Base-by-base conservation (phyloP, 2,113 vertebrate species). In the Hemicordylus capensis region DNA sequence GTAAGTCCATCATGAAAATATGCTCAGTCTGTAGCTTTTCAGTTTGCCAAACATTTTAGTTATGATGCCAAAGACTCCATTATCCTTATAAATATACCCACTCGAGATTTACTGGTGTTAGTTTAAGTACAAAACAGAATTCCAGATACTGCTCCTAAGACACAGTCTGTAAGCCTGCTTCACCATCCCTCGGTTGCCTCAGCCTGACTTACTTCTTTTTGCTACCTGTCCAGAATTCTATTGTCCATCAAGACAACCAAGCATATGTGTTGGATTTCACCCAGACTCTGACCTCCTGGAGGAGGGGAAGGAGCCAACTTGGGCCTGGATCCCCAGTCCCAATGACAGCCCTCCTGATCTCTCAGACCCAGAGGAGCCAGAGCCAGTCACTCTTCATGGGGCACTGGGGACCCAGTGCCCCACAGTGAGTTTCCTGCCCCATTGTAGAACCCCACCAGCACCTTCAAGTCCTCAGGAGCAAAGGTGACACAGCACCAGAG, bases 151-250 rank as follows among this genome's bases (percentile, higher is more conserved):
- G 26, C 79, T 34, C 69, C 70, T 26, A 31, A 80, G 48, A 85
- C 14, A 42, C 7, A 70, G 42, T 84, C 90, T 59, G 74, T 85
- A 89, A 84, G 0, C 31, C 64, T 87, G 82, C 73, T 74, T 91
- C 85, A 87, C 80, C 81, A 89, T 87, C n/a, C 77, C 85, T 89
- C 86, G 81, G 80, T 89, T 83, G 80, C 70, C 24, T 80, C 90
- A 59, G 75, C 92, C 93, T 90, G 85, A 87, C 26, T 72, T 76
- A 88, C 92, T 93, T 95, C 94, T n/a, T 92, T 95, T 93, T 94
- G 87, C 81, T 92, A 46, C 70, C 0, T 0, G 46, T 93, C 76
- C 51, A 54, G n/a, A 81, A 81, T 15, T 64, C 37, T n/a, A n/a
- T n/a, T 37, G 46, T 80, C 51, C 61, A 48, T 46, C 42, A 34